Conservation (phyloP, 1,140 invertebrate species). For the Drosophila ambigua region DNA sequence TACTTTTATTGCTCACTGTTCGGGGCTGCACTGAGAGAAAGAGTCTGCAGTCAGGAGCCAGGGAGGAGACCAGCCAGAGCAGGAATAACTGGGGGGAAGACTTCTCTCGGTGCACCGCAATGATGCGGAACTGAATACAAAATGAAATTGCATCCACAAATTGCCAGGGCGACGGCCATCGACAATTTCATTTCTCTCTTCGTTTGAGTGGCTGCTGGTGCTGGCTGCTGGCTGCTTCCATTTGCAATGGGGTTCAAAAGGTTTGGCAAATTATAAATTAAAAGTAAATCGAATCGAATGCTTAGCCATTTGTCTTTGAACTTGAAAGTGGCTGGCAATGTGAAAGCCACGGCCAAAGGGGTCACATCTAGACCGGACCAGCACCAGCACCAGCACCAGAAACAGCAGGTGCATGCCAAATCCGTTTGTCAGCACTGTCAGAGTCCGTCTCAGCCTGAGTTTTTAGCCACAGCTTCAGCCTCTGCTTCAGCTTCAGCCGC, state of each 20-base stretch:
- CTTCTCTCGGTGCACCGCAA: conserved; percentile 40
- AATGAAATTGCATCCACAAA: conserved; percentile 79
- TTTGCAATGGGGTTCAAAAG: conserved; percentile 70
- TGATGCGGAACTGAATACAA: conserved; percentile 78
- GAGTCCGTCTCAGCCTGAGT: not conserved
- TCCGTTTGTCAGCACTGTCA: conserved; percentile 66
- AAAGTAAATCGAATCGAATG: conserved; percentile 82
- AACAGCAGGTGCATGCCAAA: conserved; percentile 72
- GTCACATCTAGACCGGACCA: conserved; percentile 35
- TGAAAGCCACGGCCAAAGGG: conserved; percentile 65
- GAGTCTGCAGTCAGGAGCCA: not conserved
- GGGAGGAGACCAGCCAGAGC: not conserved
- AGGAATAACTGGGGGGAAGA: not conserved
- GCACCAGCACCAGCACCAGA: not conserved
- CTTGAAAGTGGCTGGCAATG: conserved; percentile 70
- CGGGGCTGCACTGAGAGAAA: conserved; percentile 3
- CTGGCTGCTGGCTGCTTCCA: conserved; percentile 41
- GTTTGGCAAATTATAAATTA: conserved; percentile 80
- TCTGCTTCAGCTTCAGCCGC: not conserved
- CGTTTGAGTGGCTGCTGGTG: not conserved
- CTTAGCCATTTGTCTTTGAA: conserved; percentile 76
- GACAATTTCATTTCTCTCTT: conserved; percentile 73
- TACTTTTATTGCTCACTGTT: conserved; percentile 79
- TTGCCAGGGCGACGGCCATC: conserved; percentile 63
- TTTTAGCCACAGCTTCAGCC: too few relatives aligned